These are phyloP conservation scores for Halcyon badia DNA, from an alignment of 2,797 vertebrate genomes.

Conservation along the genomic window DNA sequence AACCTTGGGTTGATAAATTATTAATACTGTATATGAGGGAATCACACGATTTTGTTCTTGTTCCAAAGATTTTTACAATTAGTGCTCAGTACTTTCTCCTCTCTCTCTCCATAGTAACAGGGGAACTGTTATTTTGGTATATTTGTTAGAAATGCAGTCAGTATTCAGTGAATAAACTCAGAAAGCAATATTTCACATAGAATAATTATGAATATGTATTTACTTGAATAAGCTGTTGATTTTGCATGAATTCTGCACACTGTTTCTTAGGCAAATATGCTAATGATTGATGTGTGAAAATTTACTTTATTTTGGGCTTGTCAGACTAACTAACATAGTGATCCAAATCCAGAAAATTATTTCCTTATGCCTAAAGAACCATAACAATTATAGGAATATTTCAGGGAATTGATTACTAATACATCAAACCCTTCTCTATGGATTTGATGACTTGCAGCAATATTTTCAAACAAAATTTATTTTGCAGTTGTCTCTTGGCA, in stretches of 20 bases:
- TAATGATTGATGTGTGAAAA: slow-evolving; percentile 64
- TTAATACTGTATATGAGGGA: background rate
- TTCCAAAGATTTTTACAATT: background rate
- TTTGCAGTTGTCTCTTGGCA: background rate
- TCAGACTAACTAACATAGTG: slow-evolving; percentile 68
- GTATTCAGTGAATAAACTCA: slow-evolving; percentile 55
- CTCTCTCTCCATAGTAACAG: slow-evolving; percentile 67
- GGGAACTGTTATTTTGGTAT: slow-evolving; percentile 47
- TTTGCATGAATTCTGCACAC: slow-evolving; percentile 47
- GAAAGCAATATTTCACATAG: slow-evolving; percentile 54
- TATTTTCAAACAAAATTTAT: slow-evolving; percentile 27
- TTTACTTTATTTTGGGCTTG: slow-evolving; percentile 60
- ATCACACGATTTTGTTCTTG: background rate
- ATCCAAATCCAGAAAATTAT: slow-evolving; percentile 62
- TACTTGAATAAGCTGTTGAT: slow-evolving; percentile 68
- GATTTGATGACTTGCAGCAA: background rate
- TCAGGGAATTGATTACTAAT: slow-evolving; percentile 16
- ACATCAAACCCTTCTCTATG: background rate
- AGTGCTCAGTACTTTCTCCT: slow-evolving; percentile 3
- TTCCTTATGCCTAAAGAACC: slow-evolving; percentile 6
- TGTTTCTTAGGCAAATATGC: slow-evolving; percentile 63
- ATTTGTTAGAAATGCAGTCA: slow-evolving; percentile 47
- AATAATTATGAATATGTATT: slow-evolving; percentile 69
- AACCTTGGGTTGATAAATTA: background rate
- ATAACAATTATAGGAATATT: slow-evolving; percentile 43